Evolutionary conservation across 2,113 vertebrate species (phyloP).

Genomic region (Synodontis membranacea): DNA sequence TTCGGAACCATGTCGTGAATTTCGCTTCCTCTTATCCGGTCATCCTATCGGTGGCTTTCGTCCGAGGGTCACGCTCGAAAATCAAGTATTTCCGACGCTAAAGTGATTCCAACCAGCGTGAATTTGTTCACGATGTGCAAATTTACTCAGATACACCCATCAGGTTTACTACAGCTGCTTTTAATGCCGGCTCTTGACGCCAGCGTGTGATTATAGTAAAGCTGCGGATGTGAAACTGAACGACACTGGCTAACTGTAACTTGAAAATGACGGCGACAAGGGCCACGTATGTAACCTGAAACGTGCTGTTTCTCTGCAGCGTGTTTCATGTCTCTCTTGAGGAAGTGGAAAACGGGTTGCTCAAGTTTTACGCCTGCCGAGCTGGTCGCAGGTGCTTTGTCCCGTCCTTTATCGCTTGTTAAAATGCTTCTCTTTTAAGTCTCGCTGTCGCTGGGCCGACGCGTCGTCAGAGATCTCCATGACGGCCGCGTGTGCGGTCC

Average conservation of each 20-base stretch:
- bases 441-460: background rate
- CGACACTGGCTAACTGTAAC: background rate
- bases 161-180: background rate
- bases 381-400: conserved; percentile 44
- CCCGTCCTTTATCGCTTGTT: conserved; percentile 23
- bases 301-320: conserved; percentile 35
- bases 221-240: conserved; percentile 5
- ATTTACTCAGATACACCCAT: background rate
- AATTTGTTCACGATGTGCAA: background rate
- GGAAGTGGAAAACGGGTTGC: conserved; percentile 73
- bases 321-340: conserved; percentile 34
- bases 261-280: background rate
- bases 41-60: too few species aligned
- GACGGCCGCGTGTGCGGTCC: too few species aligned
- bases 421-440: conserved; percentile 24
- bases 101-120: too few species aligned
- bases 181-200: background rate
- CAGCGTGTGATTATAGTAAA: background rate
- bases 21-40: background rate
- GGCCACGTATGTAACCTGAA: conserved; percentile 38
- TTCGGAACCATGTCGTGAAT: background rate
- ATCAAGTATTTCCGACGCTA: background rate
- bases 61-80: background rate
- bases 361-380: conserved; percentile 60
- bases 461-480: background rate